A percentile compares a stretch with the other conserved stretches of the same genome.
Evolutionary conservation across 2,113 vertebrate species (phyloP).

Genomic region (Spea bombifrons): DNA sequence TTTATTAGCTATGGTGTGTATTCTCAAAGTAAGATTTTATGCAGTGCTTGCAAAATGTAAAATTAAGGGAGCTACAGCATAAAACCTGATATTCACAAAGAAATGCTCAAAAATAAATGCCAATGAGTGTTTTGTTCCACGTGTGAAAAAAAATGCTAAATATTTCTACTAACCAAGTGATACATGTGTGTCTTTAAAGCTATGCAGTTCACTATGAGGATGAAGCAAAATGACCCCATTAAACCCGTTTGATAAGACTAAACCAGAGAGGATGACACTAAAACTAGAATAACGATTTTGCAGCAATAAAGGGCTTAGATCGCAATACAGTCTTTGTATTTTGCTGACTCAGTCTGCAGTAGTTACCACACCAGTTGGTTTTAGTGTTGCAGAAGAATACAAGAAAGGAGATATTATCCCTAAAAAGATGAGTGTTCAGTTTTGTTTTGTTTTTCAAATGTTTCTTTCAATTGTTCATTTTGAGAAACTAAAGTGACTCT

Average conservation of each 20-base stretch:
- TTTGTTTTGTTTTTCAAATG: too few species aligned
- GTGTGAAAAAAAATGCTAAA: slow-evolving; percentile 29
- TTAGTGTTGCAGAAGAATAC: background rate
- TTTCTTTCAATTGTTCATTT: too few species aligned
- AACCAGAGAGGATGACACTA: background rate
- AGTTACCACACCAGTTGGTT: slow-evolving; percentile 15
- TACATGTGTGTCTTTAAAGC: slow-evolving; percentile 38
- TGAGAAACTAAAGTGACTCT: too few species aligned
- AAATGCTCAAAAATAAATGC: slow-evolving; percentile 40
- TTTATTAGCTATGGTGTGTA: slow-evolving; percentile 6
- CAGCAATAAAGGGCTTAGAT: slow-evolving; percentile 1
- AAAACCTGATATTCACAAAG: slow-evolving; percentile 14
- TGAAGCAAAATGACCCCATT: slow-evolving; percentile 11
- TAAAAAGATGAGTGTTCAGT: too few species aligned
- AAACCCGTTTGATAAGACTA: background rate
- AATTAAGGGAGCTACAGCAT: slow-evolving; percentile 16
- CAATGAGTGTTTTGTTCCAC: slow-evolving; percentile 24
- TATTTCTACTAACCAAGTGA: slow-evolving; percentile 20
- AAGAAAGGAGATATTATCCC: too few species aligned
- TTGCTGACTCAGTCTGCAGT: slow-evolving; percentile 6
- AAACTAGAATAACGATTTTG: background rate
- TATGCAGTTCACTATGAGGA: slow-evolving; percentile 29
- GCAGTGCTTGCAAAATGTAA: slow-evolving; percentile 27
- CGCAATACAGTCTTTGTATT: background rate
- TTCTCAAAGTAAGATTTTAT: slow-evolving; percentile 41